Percentiles rank a stretch among this genome's conserved stretches.
phyloP scores from a whole-genome alignment of 2,888 invertebrate species.

The Eupithecia vulgata region DNA sequence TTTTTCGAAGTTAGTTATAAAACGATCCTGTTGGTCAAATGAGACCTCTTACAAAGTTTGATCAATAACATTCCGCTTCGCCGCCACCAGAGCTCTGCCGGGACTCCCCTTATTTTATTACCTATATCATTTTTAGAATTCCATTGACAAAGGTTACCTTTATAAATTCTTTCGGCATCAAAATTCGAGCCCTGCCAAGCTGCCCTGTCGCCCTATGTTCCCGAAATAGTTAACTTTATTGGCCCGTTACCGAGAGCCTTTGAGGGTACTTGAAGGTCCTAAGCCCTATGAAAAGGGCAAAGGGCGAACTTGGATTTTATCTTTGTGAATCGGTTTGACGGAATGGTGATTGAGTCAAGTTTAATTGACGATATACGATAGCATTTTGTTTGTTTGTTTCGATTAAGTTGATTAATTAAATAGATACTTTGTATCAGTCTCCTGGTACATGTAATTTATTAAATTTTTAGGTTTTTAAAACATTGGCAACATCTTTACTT shows the following conservation, averaged over 20 bases:
- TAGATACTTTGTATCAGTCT: background rate
- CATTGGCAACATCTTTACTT: too few relatives aligned
- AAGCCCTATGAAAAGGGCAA: slow-evolving; percentile 38
- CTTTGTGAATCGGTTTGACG: slow-evolving; percentile 21
- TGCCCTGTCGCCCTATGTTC: slow-evolving; percentile 22
- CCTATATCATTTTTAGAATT: slow-evolving; percentile 8
- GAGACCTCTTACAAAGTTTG: background rate
- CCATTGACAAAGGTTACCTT: background rate
- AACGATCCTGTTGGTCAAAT: background rate
- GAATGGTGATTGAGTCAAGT: slow-evolving; percentile 8
- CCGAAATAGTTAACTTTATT: slow-evolving; percentile 40
- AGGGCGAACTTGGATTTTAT: slow-evolving; percentile 37
- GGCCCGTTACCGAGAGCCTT: slow-evolving; percentile 39
- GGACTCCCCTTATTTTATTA: background rate
- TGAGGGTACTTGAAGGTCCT: slow-evolving; percentile 24
- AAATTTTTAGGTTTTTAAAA: too few relatives aligned
- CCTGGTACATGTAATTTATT: too few relatives aligned
- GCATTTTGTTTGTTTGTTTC: slow-evolving; percentile 4
- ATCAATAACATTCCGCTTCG: background rate
- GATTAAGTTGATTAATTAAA: background rate
- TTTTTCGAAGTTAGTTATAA: background rate
- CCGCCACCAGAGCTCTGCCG: background rate
- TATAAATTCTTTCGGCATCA: slow-evolving; percentile 10
- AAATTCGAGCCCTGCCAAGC: slow-evolving; percentile 4
- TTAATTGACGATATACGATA: slow-evolving; percentile 7